Percentiles rank a stretch among this genome's conserved stretches.
phyloP scores from a whole-genome alignment of 1,140 invertebrate genomes.

The Leucophenga varia region DNA sequence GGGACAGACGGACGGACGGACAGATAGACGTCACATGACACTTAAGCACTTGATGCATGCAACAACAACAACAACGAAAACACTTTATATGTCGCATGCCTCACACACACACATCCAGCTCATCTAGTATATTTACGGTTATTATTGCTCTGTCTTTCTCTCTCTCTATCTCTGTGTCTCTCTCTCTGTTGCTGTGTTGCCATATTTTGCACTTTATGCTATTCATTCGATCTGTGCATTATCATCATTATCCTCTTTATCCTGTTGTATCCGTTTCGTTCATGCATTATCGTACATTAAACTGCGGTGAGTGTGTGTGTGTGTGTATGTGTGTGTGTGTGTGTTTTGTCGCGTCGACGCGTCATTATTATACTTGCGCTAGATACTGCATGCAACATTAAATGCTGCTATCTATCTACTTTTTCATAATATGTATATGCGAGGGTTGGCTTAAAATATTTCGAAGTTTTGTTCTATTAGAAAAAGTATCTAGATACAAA shows the following conservation, averaged over 20 bases:
- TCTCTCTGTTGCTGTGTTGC: constrained; percentile 2
- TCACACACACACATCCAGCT: not conserved
- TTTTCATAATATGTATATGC: constrained; percentile 54
- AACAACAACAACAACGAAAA: constrained; percentile 2
- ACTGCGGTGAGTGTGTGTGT: no score
- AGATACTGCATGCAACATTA: constrained; percentile 50
- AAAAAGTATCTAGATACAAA: no score
- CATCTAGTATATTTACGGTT: constrained; percentile 19
- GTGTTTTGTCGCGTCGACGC: not conserved
- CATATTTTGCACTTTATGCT: constrained; percentile 14
- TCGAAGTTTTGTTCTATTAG: no score
- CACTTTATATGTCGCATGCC: not conserved
- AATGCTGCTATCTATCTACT: constrained; percentile 52
- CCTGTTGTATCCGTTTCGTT: not conserved
- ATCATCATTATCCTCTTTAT: no score
- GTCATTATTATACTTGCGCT: constrained; percentile 9
- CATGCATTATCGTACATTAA: no score
- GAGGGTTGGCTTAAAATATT: no score
- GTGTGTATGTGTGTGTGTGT: not conserved
- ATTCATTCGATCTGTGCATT: no score
- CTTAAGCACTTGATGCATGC: not conserved
- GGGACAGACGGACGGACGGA: no score
- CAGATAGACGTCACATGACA: constrained; percentile 40
- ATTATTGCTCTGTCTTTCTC: constrained; percentile 9
- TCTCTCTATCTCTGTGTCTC: not conserved